Percentiles rank a stretch among this genome's conserved stretches.
These are phyloP conservation scores for Gobius niger DNA, from an alignment of 2,113 vertebrate genomes.

Conservation along the genomic window DNA sequence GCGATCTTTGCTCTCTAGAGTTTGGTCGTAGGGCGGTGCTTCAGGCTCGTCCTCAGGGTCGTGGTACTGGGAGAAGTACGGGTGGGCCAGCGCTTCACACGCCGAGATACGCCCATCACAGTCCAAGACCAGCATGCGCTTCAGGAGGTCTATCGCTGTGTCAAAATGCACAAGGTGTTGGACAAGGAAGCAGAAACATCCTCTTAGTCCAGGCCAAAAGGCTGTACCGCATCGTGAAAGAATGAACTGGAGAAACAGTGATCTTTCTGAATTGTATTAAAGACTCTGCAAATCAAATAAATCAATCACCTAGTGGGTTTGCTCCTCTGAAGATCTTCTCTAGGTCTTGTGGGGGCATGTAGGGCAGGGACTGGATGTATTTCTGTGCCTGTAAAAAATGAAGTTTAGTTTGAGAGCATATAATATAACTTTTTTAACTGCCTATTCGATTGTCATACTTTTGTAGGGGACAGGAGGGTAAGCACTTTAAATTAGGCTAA, in stretches of 20 bases:
- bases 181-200: background rate
- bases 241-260: slow-evolving; percentile 14
- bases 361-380: slow-evolving; percentile 95
- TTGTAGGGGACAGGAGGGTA: background rate
- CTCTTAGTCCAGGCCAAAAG: slow-evolving; percentile 1
- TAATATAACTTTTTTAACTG: background rate
- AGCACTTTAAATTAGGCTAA: background rate
- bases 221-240: slow-evolving; percentile 1
- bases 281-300: slow-evolving; percentile 21
- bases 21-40: slow-evolving; percentile 89
- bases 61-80: slow-evolving; percentile 96
- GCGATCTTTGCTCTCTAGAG: slow-evolving; percentile 89
- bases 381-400: slow-evolving; percentile 86
- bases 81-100: slow-evolving; percentile 86
- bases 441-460: too few relatives aligned
- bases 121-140: slow-evolving; percentile 95
- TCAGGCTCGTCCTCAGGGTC: slow-evolving; percentile 94
- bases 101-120: slow-evolving; percentile 93
- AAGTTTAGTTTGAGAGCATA: background rate
- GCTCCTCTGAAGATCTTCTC: slow-evolving; percentile 90
- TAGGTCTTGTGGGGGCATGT: slow-evolving; percentile 96
- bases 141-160: slow-evolving; percentile 91
- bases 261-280: slow-evolving; percentile 26
- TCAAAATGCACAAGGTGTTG: background rate
- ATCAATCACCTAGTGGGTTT: slow-evolving; percentile 89